phyloP scores from a whole-genome alignment of 2,888 invertebrate species.

The Laspeyria flexula region DNA sequence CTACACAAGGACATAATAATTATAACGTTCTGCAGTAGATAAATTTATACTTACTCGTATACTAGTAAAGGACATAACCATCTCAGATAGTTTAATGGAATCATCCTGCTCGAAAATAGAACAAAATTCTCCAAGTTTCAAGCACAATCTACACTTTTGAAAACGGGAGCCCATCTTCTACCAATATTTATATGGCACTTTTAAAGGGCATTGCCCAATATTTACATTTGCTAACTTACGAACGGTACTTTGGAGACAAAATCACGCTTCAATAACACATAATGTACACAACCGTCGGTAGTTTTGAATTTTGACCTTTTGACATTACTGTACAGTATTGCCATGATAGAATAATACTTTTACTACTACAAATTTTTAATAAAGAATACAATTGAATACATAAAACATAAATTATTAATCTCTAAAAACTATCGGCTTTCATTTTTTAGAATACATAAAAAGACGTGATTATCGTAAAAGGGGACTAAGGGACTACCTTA shows the following conservation, averaged over 20 bases:
- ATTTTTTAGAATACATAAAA: no score
- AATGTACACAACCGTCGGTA: no score
- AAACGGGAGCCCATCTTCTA: slow-evolving; percentile 62
- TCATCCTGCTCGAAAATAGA: slow-evolving; percentile 82
- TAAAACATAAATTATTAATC: no score
- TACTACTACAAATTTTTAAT: no score
- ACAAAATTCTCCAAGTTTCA: slow-evolving; percentile 81
- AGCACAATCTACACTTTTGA: slow-evolving; percentile 78
- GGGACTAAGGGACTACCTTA: no score
- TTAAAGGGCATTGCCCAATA: slow-evolving; percentile 21
- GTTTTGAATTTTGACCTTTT: slow-evolving; percentile 30
- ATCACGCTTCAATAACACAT: slow-evolving; percentile 8
- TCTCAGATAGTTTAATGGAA: slow-evolving; percentile 75
- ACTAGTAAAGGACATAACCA: slow-evolving; percentile 81
- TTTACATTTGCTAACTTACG: slow-evolving; percentile 19
- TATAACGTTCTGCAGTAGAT: no score
- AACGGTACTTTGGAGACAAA: slow-evolving; percentile 16
- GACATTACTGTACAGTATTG: not conserved
- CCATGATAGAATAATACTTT: not conserved
- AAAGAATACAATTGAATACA: no score
- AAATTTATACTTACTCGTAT: slow-evolving; percentile 67
- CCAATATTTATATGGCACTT: not conserved
- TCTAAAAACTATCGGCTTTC: no score
- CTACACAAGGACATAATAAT: no score
- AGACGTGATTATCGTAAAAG: no score